These are phyloP conservation scores for Brenthis hecate DNA, from an alignment of 2,888 invertebrate genomes.

Conservation along the genomic window DNA sequence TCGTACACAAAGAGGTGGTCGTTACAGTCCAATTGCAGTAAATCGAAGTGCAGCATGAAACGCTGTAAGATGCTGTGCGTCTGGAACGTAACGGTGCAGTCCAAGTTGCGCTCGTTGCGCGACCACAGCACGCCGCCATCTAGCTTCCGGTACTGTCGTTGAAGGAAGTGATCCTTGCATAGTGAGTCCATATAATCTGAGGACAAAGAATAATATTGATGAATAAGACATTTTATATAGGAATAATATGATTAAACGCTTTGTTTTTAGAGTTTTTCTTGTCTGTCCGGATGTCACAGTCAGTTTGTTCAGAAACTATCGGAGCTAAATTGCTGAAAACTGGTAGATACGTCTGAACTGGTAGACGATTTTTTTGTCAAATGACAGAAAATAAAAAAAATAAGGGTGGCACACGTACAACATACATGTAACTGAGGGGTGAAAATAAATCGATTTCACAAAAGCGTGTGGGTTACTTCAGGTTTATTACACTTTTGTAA, in stretches of 20 bases:
- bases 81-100: slow-evolving; percentile 96
- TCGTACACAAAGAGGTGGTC: slow-evolving; percentile 96
- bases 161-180: slow-evolving; percentile 94
- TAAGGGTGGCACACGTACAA: too few relatives aligned
- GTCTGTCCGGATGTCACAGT: too few relatives aligned
- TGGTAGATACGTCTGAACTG: too few relatives aligned
- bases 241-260: not conserved
- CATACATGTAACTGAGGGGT: too few relatives aligned
- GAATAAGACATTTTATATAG: not conserved
- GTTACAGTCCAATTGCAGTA: slow-evolving; percentile 95
- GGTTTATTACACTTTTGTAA: too few relatives aligned
- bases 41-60: slow-evolving; percentile 96
- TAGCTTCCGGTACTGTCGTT: slow-evolving; percentile 93
- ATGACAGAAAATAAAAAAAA: too few relatives aligned
- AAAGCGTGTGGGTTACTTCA: too few relatives aligned
- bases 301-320: too few relatives aligned
- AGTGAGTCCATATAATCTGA: slow-evolving; percentile 94
- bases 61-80: slow-evolving; percentile 96
- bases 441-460: too few relatives aligned
- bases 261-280: too few relatives aligned
- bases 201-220: slow-evolving; percentile 55
- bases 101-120: slow-evolving; percentile 93
- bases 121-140: slow-evolving; percentile 95
- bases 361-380: too few relatives aligned
- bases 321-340: too few relatives aligned